Evolutionary conservation across 2,797 vertebrate species (phyloP).

Genomic region (Aotus griseimembra): DNA sequence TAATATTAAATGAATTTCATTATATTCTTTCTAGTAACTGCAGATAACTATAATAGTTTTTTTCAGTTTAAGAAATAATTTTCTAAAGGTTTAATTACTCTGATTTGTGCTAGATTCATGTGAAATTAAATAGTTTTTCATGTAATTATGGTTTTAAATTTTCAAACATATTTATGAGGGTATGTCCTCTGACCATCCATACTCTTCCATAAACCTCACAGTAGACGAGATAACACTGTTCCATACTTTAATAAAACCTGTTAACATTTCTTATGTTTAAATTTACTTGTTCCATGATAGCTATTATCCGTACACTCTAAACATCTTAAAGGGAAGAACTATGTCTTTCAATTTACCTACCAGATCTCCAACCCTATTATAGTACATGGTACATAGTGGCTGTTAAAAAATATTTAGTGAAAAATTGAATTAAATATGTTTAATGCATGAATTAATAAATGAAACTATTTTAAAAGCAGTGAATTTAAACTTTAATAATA

Average conservation of each 20-base stretch:
- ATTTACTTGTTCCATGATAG: not conserved
- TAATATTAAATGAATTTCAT: slow-evolving; percentile 1
- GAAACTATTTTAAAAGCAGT: not conserved
- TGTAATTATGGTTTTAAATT: slow-evolving; percentile 33
- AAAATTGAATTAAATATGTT: not conserved
- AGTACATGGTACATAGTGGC: not conserved
- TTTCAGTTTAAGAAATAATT: slow-evolving; percentile 24
- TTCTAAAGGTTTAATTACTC: not conserved
- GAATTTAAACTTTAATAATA: not conserved
- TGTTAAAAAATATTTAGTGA: not conserved
- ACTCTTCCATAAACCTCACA: not conserved
- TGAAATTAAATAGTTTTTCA: slow-evolving; percentile 30
- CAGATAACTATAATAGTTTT: slow-evolving; percentile 24
- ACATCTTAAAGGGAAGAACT: not conserved
- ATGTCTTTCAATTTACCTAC: not conserved
- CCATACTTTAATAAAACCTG: not conserved
- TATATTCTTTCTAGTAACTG: slow-evolving; percentile 27
- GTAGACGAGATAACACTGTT: not conserved
- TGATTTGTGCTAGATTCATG: not conserved
- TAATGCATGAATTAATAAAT: slow-evolving; percentile 35
- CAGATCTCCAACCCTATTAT: not conserved
- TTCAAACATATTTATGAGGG: not conserved
- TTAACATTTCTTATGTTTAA: not conserved
- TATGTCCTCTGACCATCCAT: not conserved
- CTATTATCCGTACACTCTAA: not conserved